These are phyloP conservation scores for Anoplopoma fimbria DNA, from an alignment of 2,113 vertebrate species.

Conservation along the genomic window DNA sequence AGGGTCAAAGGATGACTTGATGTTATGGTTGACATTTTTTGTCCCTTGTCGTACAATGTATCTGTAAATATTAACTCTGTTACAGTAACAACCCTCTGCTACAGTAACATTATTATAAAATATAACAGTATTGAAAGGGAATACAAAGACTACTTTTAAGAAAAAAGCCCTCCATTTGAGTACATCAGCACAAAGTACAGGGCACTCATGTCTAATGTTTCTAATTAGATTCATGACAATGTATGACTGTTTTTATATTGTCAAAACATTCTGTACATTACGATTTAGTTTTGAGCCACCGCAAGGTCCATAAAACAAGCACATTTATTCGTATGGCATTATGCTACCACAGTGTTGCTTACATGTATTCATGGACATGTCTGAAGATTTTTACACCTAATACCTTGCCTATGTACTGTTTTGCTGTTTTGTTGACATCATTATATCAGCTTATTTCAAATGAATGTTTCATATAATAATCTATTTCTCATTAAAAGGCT, in stretches of 20 bases:
- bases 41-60: conserved; percentile 68
- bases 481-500: conserved; percentile 89
- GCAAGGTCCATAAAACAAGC: conserved; percentile 80
- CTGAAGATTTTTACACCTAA: conserved; percentile 82
- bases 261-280: conserved; percentile 66
- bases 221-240: conserved; percentile 68
- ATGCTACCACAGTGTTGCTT: conserved; percentile 78
- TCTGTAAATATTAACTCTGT: conserved; percentile 82
- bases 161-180: conserved; percentile 59
- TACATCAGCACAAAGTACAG: conserved; percentile 75
- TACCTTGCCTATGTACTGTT: conserved; percentile 85
- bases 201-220: conserved; percentile 68
- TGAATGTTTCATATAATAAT: conserved; percentile 90
- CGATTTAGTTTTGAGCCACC: conserved; percentile 68
- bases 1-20: conserved; percentile 36
- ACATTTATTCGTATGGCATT: conserved; percentile 75
- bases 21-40: conserved; percentile 49
- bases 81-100: conserved; percentile 67
- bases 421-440: conserved; percentile 85
- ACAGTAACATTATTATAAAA: conserved; percentile 76
- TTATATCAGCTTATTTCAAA: conserved; percentile 87
- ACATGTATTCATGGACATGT: conserved; percentile 79
- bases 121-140: conserved; percentile 67
- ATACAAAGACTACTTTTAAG: conserved; percentile 67
- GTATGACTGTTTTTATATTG: conserved; percentile 75